phyloP scores from a whole-genome alignment of 1,140 invertebrate genomes.

The Venturia canescens region DNA sequence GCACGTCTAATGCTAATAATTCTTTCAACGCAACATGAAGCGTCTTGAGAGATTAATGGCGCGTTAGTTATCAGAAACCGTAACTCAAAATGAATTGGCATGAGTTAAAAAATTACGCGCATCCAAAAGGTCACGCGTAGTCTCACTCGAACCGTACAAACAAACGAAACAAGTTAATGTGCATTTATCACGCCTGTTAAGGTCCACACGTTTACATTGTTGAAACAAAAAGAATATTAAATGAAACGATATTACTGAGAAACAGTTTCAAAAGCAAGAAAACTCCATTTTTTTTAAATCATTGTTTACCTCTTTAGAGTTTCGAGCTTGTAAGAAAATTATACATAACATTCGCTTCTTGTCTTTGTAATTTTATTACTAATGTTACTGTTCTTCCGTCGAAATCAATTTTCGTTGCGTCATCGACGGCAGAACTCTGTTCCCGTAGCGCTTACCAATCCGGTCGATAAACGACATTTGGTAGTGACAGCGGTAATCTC shows the following conservation, averaged over 20 bases:
- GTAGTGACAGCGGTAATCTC: conserved; percentile 67
- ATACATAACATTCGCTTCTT: conserved; percentile 4
- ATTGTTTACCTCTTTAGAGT: neutral
- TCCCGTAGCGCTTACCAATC: conserved; percentile 70
- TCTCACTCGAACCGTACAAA: conserved; percentile 42
- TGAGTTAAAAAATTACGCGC: neutral
- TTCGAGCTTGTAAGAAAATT: neutral
- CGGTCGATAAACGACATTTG: conserved; percentile 72
- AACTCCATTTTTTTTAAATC: neutral
- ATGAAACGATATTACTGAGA: conserved; percentile 6
- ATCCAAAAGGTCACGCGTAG: conserved; percentile 20
- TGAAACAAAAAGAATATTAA: conserved; percentile 52
- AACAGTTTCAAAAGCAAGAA: conserved; percentile 3
- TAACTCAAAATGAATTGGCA: neutral
- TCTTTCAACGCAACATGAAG: neutral
- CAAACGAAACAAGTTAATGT: conserved; percentile 32
- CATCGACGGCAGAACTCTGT: conserved; percentile 69
- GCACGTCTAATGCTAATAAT: neutral
- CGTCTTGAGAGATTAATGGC: conserved; percentile 6
- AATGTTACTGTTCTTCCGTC: conserved; percentile 39
- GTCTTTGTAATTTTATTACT: conserved; percentile 47
- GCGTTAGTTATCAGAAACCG: conserved; percentile 16
- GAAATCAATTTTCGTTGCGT: conserved; percentile 61
- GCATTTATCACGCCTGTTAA: conserved; percentile 49
- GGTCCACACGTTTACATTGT: conserved; percentile 54